Conservation (phyloP, 2,888 invertebrate species). For the Agrotis segetum region DNA sequence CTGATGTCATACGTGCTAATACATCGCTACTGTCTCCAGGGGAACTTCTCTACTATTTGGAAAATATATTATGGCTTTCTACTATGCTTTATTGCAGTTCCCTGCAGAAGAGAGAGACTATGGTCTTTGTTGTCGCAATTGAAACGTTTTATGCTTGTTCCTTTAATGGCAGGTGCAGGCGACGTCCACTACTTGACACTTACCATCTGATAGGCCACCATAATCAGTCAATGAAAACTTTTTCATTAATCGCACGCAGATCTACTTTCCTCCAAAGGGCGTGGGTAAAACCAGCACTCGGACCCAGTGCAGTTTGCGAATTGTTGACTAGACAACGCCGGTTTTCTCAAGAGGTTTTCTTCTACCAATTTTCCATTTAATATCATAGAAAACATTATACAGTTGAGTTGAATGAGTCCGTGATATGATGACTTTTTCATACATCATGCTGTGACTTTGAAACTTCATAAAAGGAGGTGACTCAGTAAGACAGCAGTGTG, state of each 20-base stretch:
- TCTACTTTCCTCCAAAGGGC: background rate
- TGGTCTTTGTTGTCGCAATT: background rate
- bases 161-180: background rate
- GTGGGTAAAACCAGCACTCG: background rate
- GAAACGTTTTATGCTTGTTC: background rate
- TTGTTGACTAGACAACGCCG: background rate
- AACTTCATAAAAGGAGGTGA: slow-evolving; percentile 49
- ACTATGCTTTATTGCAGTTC: background rate
- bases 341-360: background rate
- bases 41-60: slow-evolving; percentile 19
- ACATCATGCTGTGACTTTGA: slow-evolving; percentile 50
- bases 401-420: too few relatives aligned
- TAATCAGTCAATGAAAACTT: background rate
- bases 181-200: background rate
- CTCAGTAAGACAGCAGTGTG: slow-evolving; percentile 44
- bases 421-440: background rate
- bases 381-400: background rate
- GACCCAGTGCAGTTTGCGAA: background rate
- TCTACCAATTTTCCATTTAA: background rate
- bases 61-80: slow-evolving; percentile 1
- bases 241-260: background rate
- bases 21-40: slow-evolving; percentile 50
- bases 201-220: background rate
- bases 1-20: slow-evolving; percentile 70
- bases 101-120: background rate